Conservation (phyloP, 2,888 invertebrate species). For the Unio delphinus region DNA sequence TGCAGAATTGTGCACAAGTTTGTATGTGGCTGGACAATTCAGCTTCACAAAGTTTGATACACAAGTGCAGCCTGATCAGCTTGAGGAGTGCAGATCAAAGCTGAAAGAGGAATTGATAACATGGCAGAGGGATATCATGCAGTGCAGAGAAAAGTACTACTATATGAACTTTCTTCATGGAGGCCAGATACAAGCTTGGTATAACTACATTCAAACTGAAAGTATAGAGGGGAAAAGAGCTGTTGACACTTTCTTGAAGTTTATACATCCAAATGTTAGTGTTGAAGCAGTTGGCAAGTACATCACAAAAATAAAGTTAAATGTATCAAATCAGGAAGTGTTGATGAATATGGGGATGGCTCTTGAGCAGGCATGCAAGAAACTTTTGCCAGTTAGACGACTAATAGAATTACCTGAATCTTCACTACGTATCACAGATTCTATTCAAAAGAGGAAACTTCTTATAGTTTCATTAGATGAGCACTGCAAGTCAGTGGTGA, state of each 20-base stretch:
- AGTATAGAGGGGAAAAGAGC: too few relatives aligned
- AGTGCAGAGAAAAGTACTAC: constrained; percentile 20
- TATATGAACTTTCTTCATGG: constrained; percentile 37
- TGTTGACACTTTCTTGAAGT: too few relatives aligned
- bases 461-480: constrained; percentile 36
- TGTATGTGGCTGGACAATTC: constrained; percentile 18
- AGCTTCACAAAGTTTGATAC: constrained; percentile 1
- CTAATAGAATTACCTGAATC: constrained; percentile 5
- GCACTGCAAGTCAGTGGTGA: constrained; percentile 24
- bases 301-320: too few relatives aligned
- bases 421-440: constrained; percentile 19
- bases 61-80: too few relatives aligned
- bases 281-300: too few relatives aligned
- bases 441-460: constrained; percentile 30
- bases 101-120: constrained; percentile 14
- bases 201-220: constrained; percentile 12
- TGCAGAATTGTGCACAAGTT: background rate
- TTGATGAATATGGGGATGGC: constrained; percentile 14
- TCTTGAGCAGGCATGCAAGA: constrained; percentile 18
- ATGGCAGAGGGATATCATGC: constrained; percentile 26
- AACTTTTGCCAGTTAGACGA: constrained; percentile 8
- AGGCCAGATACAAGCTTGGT: constrained; percentile 31
- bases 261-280: too few relatives aligned
- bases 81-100: too few relatives aligned
- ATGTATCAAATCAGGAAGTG: too few relatives aligned